Evolutionary conservation across 2,113 vertebrate genomes (phyloP).

Genomic region (Zosterops japonicus): DNA sequence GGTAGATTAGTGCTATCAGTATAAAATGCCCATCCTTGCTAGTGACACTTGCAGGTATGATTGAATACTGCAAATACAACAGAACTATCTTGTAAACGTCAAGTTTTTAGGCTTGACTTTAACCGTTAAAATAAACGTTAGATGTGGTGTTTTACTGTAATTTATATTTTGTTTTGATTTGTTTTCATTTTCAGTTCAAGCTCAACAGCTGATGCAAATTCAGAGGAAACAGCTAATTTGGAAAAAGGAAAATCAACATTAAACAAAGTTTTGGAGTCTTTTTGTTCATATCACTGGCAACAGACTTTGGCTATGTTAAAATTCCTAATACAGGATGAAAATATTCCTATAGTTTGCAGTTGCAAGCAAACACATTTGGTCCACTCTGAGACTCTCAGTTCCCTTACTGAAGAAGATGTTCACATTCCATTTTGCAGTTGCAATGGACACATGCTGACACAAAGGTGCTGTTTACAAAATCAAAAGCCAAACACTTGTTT

Average conservation of each 20-base stretch:
- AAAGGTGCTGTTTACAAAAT: slow-evolving; percentile 78
- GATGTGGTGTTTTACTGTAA: slow-evolving; percentile 74
- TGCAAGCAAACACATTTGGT: slow-evolving; percentile 66
- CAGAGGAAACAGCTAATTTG: slow-evolving; percentile 81
- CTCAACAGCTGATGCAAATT: slow-evolving; percentile 79
- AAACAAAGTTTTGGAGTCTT: slow-evolving; percentile 83
- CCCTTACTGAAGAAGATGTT: slow-evolving; percentile 68
- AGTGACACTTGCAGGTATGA: background rate
- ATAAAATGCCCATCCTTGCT: background rate
- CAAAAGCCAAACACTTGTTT: slow-evolving; percentile 74
- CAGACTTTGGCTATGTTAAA: slow-evolving; percentile 83
- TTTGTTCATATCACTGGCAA: slow-evolving; percentile 84
- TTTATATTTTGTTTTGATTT: slow-evolving; percentile 84
- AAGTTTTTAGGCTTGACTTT: slow-evolving; percentile 50
- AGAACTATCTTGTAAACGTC: background rate
- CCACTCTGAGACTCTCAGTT: slow-evolving; percentile 68
- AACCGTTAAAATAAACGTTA: slow-evolving; percentile 63
- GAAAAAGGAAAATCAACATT: slow-evolving; percentile 81
- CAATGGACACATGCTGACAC: slow-evolving; percentile 73
- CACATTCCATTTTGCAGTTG: slow-evolving; percentile 72
- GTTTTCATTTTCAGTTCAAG: slow-evolving; percentile 86
- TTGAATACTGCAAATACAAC: background rate
- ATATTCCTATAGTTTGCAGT: slow-evolving; percentile 65
- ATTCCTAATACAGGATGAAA: slow-evolving; percentile 80
- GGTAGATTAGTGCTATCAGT: background rate